A percentile compares a stretch with the other conserved stretches of the same genome.
Evolutionary conservation across 2,113 vertebrate genomes (phyloP).

Genomic region (Trachemys scripta): DNA sequence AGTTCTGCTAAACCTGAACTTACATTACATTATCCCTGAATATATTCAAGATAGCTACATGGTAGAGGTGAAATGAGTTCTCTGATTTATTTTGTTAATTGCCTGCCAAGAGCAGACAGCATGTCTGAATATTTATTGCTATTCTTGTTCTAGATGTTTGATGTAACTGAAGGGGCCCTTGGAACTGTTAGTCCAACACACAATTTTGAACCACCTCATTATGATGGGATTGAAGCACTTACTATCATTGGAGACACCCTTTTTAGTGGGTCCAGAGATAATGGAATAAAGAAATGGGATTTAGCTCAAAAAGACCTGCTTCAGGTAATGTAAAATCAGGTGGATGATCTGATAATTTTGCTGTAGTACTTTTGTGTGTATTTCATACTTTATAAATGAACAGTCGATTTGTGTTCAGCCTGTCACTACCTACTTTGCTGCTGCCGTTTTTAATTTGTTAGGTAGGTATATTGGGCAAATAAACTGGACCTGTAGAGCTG

Average conservation of each 20-base stretch:
- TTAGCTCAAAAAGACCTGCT: conserved; percentile 89
- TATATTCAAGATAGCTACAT: not conserved
- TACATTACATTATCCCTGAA: not conserved
- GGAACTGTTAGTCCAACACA: conserved; percentile 90
- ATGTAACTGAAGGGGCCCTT: conserved; percentile 92
- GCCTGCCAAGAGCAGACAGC: not conserved
- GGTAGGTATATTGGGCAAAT: not conserved
- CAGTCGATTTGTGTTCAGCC: not conserved
- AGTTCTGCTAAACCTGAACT: not conserved
- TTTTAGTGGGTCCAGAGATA: conserved; percentile 94
- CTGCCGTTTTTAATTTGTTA: not conserved
- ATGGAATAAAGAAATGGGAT: conserved; percentile 96
- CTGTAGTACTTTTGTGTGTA: not conserved
- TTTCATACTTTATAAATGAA: not conserved
- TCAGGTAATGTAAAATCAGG: conserved; percentile 81
- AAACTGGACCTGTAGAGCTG: not conserved
- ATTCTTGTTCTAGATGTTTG: conserved; percentile 89
- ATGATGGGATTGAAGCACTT: conserved; percentile 92
- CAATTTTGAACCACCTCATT: conserved; percentile 92
- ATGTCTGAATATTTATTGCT: not conserved
- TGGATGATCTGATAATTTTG: not conserved
- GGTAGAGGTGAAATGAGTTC: not conserved
- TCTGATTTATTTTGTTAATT: not conserved
- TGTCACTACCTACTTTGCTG: not conserved
- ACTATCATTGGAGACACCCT: conserved; percentile 87